These are phyloP conservation scores for Scolopax mira DNA, from an alignment of 2,113 vertebrate genomes.

Conservation along the genomic window DNA sequence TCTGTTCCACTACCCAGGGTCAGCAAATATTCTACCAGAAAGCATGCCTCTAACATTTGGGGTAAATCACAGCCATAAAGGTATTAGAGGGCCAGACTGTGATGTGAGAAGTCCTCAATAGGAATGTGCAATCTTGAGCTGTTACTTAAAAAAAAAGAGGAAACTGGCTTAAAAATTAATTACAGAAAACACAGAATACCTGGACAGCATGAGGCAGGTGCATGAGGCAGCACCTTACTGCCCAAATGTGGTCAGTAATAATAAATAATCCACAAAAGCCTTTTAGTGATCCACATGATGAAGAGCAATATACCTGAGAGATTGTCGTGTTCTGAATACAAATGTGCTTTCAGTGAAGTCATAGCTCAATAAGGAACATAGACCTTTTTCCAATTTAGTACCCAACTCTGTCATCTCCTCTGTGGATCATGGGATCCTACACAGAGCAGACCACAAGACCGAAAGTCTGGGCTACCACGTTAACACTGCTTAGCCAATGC, in stretches of 20 bases:
- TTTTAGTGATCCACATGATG: not conserved
- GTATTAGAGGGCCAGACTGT: not conserved
- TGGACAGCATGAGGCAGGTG: not conserved
- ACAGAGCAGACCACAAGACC: not conserved
- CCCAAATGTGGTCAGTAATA: not conserved
- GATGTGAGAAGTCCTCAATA: not conserved
- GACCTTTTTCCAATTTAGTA: not conserved
- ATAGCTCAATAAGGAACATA: not conserved
- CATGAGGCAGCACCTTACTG: not conserved
- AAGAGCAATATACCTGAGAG: not conserved
- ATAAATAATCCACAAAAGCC: not conserved
- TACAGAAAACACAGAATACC: not conserved
- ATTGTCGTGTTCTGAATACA: not conserved
- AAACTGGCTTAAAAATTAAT: not conserved
- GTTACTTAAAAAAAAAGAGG: not conserved
- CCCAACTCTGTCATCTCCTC: not conserved
- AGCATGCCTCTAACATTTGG: not conserved
- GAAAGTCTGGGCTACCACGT: not conserved
- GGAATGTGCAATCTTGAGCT: not conserved
- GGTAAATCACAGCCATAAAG: not conserved
- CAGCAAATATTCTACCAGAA: not conserved
- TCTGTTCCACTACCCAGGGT: not conserved
- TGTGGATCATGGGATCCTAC: not conserved
- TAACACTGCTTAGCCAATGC: not conserved
- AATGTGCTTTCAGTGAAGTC: not conserved